Conservation (phyloP, 1,140 invertebrate species). For the Drosophila ficusphila region DNA sequence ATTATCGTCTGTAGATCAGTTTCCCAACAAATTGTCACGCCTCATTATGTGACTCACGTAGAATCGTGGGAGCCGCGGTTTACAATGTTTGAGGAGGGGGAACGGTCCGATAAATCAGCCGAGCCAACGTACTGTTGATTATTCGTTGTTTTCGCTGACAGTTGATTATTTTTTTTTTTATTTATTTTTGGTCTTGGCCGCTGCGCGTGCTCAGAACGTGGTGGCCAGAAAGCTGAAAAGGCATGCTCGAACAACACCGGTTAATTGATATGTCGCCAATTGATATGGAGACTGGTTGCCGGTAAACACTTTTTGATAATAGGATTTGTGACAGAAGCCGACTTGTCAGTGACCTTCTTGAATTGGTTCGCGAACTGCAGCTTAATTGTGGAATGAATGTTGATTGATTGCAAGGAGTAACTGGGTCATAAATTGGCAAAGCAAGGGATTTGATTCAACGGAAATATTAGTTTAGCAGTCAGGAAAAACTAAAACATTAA, state of each 20-base stretch:
- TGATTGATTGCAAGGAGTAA: slow-evolving; percentile 35
- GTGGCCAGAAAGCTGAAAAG: slow-evolving; percentile 7
- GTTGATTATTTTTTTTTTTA: no score
- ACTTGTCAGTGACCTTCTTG: slow-evolving; percentile 53
- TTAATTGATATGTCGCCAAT: slow-evolving; percentile 76
- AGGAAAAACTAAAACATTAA: not conserved
- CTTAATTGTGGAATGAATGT: slow-evolving; percentile 42
- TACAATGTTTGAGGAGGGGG: not conserved
- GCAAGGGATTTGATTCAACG: not conserved
- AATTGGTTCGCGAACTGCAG: slow-evolving; percentile 25
- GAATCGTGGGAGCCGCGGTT: slow-evolving; percentile 23
- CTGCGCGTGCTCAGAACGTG: slow-evolving; percentile 41
- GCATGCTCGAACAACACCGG: not conserved
- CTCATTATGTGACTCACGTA: slow-evolving; percentile 42
- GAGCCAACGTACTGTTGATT: slow-evolving; percentile 11
- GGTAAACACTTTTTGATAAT: slow-evolving; percentile 22
- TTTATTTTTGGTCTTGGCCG: not conserved
- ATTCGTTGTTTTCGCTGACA: slow-evolving; percentile 9
- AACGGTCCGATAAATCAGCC: slow-evolving; percentile 3
- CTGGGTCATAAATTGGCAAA: slow-evolving; percentile 10
- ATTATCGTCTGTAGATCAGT: not conserved
- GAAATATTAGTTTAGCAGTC: not conserved
- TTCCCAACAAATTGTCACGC: slow-evolving; percentile 15
- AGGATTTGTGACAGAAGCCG: slow-evolving; percentile 5
- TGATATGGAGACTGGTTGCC: slow-evolving; percentile 60